Evolutionary conservation across 2,888 invertebrate genomes (phyloP), one percentile per base, ranked within the genome.

Genomic region (Caenorhabditis angaria): DNA sequence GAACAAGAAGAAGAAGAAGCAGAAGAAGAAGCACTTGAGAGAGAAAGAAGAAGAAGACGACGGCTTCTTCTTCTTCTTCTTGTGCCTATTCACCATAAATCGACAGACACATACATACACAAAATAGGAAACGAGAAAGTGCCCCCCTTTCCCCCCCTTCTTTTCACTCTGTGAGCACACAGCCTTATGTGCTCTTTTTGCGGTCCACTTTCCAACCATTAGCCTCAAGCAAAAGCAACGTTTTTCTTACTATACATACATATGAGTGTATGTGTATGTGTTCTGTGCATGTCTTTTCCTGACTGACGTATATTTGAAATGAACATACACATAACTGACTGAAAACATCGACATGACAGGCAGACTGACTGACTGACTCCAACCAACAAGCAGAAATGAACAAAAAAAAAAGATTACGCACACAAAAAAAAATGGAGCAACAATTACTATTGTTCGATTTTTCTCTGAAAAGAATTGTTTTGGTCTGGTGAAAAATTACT

Each of bases 1-100:
- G 41, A 41, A 41, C 41, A 41, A 41, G 41, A 18, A 41, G n/a
- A n/a, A n/a, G n/a, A n/a, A n/a, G n/a, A n/a, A n/a, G n/a, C n/a
- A n/a, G n/a, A n/a, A n/a, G n/a, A 41, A 41, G 41, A 41, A 41
- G 41, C 41, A 41, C 41, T 41, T 41, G 41, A 41, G 41, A 41
- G 41, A 41, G 18, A 14, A 41, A 41, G 41, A 41, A 12, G 41
- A 41, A 6, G 41, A 41, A 41, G 41, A 41, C 41, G 41, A 18
- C 41, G 10, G 10, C 41, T 41, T 41, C 41, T 41, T 41, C 41
- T 41, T 41, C 41, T 41, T 41, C 41, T 41, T 41, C 18, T 41
- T 41, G 14, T 41, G 41, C 41, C 41, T 41, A 41, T 41, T 41
- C 41, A 41, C 41, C 41, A 41, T 41, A 41, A 41, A 41, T 41